Base-by-base conservation (phyloP, 1,140 invertebrate genomes). In the Drosophila tani region DNA sequence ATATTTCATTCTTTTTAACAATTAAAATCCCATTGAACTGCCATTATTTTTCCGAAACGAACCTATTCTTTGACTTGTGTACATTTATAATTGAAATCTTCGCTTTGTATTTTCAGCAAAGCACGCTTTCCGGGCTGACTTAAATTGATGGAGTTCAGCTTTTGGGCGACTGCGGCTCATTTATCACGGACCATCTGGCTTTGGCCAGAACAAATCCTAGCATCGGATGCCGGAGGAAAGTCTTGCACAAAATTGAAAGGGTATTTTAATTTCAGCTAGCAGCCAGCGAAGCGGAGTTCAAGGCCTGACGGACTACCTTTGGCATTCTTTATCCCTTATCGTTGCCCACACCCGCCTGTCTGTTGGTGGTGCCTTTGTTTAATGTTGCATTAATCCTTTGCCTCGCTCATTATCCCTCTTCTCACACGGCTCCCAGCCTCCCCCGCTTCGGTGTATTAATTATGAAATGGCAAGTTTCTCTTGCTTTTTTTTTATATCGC, bases 351-450 rank as follows among this genome's bases (percentile, higher is more conserved):
- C 73, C 38, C 49, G 8, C n/a, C 29, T 71, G 56, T 67, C 56
- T 82, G 73, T 40, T 24, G 57, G 45, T 57, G 60, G 63, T 29
- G 38, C 64, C 78, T 63, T 91, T 91, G 74, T 91, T 81, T 82
- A 81, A 82, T 82, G 74, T 67, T 85, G 82, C 82, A 85, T 85
- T 84, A 84, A 85, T 84, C 82, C 74, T 75, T 40, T 69, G 73
- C 68, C 60, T 70, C 67, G 68, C 85, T 87, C 85, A 90, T 88
- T 88, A 84, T 74, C 67, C 69, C 65, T 64, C 75, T 81, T 83
- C 75, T 68, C 76, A 45, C 50, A 55, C 40, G 24, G n/a, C 66
- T 55, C 35, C 59, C 64, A 32, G 35, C 40, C 45, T 21, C 40
- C 38, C 58, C 49, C 45, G 24, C 56, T 63, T 53, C 38, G 74